Base-by-base conservation (phyloP, 2,113 vertebrate species). In the Eublepharis macularius region DNA sequence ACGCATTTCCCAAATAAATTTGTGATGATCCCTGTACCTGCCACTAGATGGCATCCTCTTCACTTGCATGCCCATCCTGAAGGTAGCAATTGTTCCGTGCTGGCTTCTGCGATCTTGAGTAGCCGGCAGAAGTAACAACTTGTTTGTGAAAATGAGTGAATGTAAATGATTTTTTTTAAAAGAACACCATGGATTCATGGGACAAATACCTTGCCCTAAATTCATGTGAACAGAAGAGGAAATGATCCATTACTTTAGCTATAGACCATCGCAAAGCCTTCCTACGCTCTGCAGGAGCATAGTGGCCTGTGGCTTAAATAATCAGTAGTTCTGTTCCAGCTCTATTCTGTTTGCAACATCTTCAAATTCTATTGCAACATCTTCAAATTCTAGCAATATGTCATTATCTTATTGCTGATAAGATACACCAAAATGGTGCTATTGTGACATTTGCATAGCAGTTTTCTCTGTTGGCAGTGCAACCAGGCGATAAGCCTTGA, bases 41-140 rank as follows among this genome's bases (percentile, higher is more conserved):
- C 81, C 88, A 0, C 68, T 83, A 12, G 79, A 83, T 89, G 91
- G 92, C 17, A 32, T 21, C 72, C 8, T 69, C 3, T 19, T 60
- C 17, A 49, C 10, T 66, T 80, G 32, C 7, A 68, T 2, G 0
- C 5, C 70, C 1, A 0, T 57, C 16, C 26, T 0, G 41, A 65
- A 24, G 63, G 0, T 36, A 51, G 16, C 43, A 11, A 54, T 65
- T 54, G 45, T 39, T 36, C 45, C 45, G 29, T 36, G 24, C 24
- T 51, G 29, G 19, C 76, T 78, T 8, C 1, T n/a, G 4, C 43
- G n/a, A 4, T 43, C 39, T n/a, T 4, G 11, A 2, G 13, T 16
- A 43, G 14, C 57, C 26, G 9, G 26, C 54, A 65, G 43, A 60
- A 2, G 21, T 41, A 6, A 21, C 3, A 45, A 14, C 29, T 17